Percentiles rank a stretch among this genome's conserved stretches.
Conservation (phyloP, 2,113 vertebrate species). For the Ophthalmolycus amberensis region DNA sequence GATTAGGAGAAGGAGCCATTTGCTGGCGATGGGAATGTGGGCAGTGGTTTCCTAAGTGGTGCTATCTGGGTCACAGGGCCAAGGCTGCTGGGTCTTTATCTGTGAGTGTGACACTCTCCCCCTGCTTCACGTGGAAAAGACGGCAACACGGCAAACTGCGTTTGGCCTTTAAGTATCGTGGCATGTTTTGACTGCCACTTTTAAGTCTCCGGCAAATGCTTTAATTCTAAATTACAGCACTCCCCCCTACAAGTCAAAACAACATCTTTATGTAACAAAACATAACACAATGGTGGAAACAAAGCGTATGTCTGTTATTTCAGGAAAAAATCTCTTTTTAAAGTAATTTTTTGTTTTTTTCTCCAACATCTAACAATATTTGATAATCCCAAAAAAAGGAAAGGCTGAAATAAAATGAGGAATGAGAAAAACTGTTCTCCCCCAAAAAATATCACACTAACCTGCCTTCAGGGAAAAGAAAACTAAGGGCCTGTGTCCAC, state of each 20-base stretch:
- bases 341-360: neutral
- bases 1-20: conserved; percentile 75
- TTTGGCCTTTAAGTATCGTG: neutral
- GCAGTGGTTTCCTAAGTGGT: conserved; percentile 71
- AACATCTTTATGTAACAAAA: neutral
- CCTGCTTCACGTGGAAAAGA: conserved; percentile 52
- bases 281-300: neutral
- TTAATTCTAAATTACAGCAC: neutral
- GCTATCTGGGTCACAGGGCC: conserved; percentile 73
- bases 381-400: too few species aligned
- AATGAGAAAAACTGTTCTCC: neutral
- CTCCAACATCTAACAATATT: neutral
- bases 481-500: neutral
- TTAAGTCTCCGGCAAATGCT: neutral
- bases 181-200: neutral
- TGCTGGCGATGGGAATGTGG: conserved; percentile 71
- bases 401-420: neutral
- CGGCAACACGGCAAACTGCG: conserved; percentile 40
- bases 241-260: neutral
- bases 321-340: neutral
- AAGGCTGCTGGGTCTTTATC: conserved; percentile 58
- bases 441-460: neutral
- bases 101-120: conserved; percentile 19
- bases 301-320: neutral
- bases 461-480: neutral